Evolutionary conservation across 2,888 invertebrate genomes (phyloP), one percentile per base, ranked within the genome.

Genomic region (Caenorhabditis sp.): DNA sequence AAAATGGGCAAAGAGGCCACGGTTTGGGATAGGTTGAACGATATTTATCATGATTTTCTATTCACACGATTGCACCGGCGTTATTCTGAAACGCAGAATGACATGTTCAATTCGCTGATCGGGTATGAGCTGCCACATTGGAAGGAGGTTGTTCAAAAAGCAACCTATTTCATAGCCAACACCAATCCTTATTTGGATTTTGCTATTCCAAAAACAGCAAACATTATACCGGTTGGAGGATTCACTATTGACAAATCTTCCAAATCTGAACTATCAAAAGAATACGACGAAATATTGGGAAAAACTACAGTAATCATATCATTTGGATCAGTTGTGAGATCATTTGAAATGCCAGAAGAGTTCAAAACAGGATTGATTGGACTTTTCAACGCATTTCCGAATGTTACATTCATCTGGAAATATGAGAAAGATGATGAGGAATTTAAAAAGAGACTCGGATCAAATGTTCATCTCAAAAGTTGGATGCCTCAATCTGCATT

Each of bases 341-440:
- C 68, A 21, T 58, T 24, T 26, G 68, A 73, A 27, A 73, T 73
- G 72, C 72, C 72, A 2, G 62, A 62, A 12, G 4, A 24, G 51
- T 72, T 12, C 17, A 74, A 69, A 36, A 50, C 31, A 10, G 62
- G 62, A 14, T 17, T 70, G 2, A 36, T 66, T 5, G 49, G 36
- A 10, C 31, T 62, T 23, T 67, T 67, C 58, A 60, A 57, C 10
- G 49, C 24, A 10, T 54, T 74, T 36, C 53, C 62, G 1, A 57
- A 74, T 14, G 58, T 69, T 5, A 66, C 69, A 49, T 76, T 71
- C 43, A 68, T 75, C 12, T 75, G 75, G 75, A 75, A 75, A 27
- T 75, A 75, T 54, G 74, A 75, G 21, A 67, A 64, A 53, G 54
- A 70, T 55, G 71, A 67, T 19, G n/a, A 12, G 14, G 58, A 67